Evolutionary conservation across 2,113 vertebrate species (phyloP), one percentile per base, ranked within the genome.

Genomic region (Sander lucioperca): DNA sequence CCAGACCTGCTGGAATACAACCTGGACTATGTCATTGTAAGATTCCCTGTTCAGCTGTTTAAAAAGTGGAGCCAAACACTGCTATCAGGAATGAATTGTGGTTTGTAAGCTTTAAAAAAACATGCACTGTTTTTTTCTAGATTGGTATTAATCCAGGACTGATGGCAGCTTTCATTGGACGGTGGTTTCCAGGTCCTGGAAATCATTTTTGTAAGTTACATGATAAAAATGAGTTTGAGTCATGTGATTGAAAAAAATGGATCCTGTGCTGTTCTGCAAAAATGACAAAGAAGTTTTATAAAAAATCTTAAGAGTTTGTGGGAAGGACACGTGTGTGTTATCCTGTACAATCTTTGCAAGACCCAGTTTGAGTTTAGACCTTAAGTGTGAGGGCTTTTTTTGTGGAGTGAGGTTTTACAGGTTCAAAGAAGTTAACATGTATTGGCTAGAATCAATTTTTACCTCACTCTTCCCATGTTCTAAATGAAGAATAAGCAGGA

Each of bases 131-230:
- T 25, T 43, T 68, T 72, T 90, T 94, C 19, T 88, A 99, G 98
- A 99, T 99, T 86, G 98, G 98, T 74, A 99, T 99, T 91, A 99
- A 99, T 85, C 98, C 98, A 13, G 98, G 98, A 64, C 93, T 99
- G 74, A 98, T 99, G 98, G 98, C 98, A 89, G 98, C 98, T 84
- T 99, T 95, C 90, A 99, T 99, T 86, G 98, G 99, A 43, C 96
- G 97, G 89, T 99, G 99, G 95, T 99, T 99, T 82, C 99, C 98
- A 57, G 99, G 99, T 83, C 97, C 97, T 86, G 99, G 99, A 90
- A 99, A 99, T 90, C 98, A 99, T 91, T 99, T 99, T 78, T 99
- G 98, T 99, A 95, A 86, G 98, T 96, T 69, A 1, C 27, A 6
- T 68, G 54, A 30, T 43, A 10, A 23, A 4, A 57, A 54, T n/a